Evolutionary conservation across 1,140 invertebrate genomes (phyloP), one percentile per base, ranked within the genome.

Genomic region (Penaeus indicus): DNA sequence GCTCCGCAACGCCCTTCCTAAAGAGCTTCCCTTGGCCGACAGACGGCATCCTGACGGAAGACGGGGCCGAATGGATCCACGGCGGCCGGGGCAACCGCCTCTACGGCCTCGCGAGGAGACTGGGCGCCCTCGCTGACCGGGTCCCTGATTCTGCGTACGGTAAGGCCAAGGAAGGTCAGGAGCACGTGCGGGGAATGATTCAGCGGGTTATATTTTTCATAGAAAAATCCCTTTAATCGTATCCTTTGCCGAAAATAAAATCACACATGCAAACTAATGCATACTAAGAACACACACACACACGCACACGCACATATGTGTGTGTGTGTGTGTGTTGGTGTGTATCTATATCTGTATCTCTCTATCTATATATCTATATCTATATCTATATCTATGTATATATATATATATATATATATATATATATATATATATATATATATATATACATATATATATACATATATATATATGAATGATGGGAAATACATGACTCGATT

Each of bases 21-120:
- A 81, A 8, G 27, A 11, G 61, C n/a, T 22, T 63, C 27, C 61
- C 47, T 86, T 38, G 32, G 32, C 1, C 47, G 47, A 47, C 81
- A 88, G 86, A 54, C 60, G 67, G 60, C 21, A 67, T 88, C 60
- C 13, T 88, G 80, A 81, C 84, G 27, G 86, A 88, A 67, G 86
- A 88, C n/a, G 86, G 86, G 10, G 86, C 86, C 0, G 86, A 88
- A 27, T 88, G 86, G 86, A 88, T 88, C 69, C 80, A 88, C 61
- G 86, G 86, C 10, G 86, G 72, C 4, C 1, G 8, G 10, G 54
- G 32, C 27, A 88, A 88, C 61, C 60, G 78, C 3, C 27, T 88
- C 10, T 54, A 88, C 61, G 61, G 67, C 16, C 81, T 88, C 25
- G 86, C 86, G 13, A 4, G 38, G 21, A 77, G 25, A 8, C 67